These are phyloP conservation scores for Limnephilus lunatus DNA, from an alignment of 2,888 invertebrate genomes.

Conservation along the genomic window DNA sequence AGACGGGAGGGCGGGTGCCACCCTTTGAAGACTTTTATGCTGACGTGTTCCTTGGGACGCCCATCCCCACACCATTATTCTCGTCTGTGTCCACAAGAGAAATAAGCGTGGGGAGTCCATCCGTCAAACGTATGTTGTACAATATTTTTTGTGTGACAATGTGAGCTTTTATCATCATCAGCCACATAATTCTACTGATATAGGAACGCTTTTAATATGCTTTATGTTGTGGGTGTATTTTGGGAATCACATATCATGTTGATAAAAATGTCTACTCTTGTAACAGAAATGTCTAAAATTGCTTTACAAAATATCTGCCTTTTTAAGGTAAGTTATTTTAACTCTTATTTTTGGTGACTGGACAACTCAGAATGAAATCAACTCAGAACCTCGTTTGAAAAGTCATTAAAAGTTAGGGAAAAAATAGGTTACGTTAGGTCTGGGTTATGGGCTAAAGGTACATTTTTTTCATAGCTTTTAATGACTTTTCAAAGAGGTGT, in stretches of 20 bases:
- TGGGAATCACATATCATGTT: neutral
- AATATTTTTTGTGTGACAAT: neutral
- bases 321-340: neutral
- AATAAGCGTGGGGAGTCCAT: constrained; percentile 39
- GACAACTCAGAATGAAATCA: no score
- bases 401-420: no score
- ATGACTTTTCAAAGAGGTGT: no score
- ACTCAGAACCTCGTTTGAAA: no score
- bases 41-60: constrained; percentile 62
- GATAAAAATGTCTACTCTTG: neutral
- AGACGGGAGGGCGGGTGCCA: constrained; percentile 31
- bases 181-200: neutral
- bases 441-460: no score
- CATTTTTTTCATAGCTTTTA: no score
- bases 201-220: neutral
- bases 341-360: no score
- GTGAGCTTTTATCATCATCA: neutral
- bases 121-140: neutral
- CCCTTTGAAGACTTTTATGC: constrained; percentile 56
- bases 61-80: constrained; percentile 24
- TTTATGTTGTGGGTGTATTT: neutral
- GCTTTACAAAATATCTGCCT: neutral
- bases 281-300: neutral
- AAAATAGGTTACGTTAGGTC: no score
- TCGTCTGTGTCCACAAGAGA: neutral